Percentiles rank a stretch among this genome's conserved stretches.
Evolutionary conservation across 2,113 vertebrate species (phyloP).

Genomic region (Rhipidura dahli): DNA sequence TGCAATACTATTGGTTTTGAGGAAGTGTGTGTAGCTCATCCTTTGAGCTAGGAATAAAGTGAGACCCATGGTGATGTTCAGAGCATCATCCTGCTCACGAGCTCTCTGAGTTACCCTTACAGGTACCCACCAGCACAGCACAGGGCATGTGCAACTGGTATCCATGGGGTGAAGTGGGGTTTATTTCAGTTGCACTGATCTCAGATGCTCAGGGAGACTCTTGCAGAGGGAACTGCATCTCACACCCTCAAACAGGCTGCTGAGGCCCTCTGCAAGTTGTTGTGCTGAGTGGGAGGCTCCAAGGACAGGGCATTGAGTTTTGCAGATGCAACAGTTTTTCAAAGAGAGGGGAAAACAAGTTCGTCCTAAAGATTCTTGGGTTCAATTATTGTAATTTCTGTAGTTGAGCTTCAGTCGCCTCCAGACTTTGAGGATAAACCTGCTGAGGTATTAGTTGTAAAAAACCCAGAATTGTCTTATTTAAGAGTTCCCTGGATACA

Average conservation of each 20-base stretch:
- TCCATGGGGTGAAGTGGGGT: neutral
- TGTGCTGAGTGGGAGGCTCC: neutral
- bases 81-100: neutral
- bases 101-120: neutral
- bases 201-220: neutral
- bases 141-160: fast-evolving
- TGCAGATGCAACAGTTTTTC: neutral
- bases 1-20: neutral
- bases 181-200: neutral
- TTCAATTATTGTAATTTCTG: neutral
- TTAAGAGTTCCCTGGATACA: neutral
- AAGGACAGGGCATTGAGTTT: neutral
- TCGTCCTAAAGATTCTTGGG: neutral
- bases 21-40: neutral
- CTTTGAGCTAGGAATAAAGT: neutral
- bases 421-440: neutral
- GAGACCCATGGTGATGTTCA: neutral
- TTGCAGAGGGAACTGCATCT: neutral
- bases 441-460: neutral
- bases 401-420: neutral
- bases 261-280: neutral
- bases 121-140: neutral
- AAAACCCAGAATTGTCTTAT: neutral
- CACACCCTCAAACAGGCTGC: neutral
- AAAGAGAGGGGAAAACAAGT: neutral